Base-by-base conservation (phyloP, 2,888 invertebrate genomes). In the Germaria angustata region DNA sequence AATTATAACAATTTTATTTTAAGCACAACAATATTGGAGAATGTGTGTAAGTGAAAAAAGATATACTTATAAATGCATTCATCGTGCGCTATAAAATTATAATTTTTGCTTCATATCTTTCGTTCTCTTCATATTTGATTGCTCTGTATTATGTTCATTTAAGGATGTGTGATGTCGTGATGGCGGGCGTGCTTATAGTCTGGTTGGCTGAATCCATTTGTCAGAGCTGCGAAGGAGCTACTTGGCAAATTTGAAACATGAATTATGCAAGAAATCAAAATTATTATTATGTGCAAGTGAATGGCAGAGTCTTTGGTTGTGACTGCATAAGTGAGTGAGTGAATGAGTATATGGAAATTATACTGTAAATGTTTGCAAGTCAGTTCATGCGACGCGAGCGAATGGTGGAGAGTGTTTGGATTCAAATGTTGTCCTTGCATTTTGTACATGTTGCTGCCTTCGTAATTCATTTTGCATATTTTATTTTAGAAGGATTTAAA, bases 401-500 rank as follows among this genome's bases (percentile, higher is more conserved):
- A 41, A 53, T 51, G 28, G 49, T 13, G n/a, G 17, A 72, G 9
- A 73, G 15, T 63, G 39, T 53, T 53, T 53, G 3, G 41, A 73
- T 41, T 61, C 63, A 73, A 63, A 63, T 53, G 39, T 28, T 49
- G 49, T 51, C 49, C 36, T 39, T 49, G 24, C 17, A 41, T 24
- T 9, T 41, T 36, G 36, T 65, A 59, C 59, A 71, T 59, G 36
- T 71, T 55, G 53, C 41, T 53, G 61, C 20, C 17, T 49, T 53
- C 63, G 39, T 63, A 61, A 81, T 77, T 28, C 63, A 68, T 68
- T 77, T 81, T 77, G 61, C 72, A 81, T 81, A 77, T 81, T 81
- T 81, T 17, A 24, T 57, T 65, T 63, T 55, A 36, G 17, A 76
- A 80, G 68, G 53, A 55, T 22, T 81, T 73, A n/a, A 51, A 51